phyloP scores from a whole-genome alignment of 2,888 invertebrate species.

The Hetaerina titia region DNA sequence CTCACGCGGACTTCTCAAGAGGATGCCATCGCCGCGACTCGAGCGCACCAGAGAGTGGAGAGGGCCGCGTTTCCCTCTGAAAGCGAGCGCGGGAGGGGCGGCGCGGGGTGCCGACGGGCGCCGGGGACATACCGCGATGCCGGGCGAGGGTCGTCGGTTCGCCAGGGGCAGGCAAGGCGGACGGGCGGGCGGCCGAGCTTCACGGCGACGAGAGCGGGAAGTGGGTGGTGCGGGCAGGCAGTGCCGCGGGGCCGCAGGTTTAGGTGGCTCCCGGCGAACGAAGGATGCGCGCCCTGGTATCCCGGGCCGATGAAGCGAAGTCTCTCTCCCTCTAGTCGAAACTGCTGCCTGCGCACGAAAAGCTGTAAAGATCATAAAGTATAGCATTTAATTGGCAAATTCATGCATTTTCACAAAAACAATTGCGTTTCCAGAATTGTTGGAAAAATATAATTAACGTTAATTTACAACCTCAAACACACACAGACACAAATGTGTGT shows the following conservation, averaged over 20 bases:
- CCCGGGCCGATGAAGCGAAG: too few relatives aligned
- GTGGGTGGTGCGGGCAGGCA: not conserved
- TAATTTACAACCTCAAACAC: too few relatives aligned
- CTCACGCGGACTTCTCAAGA: not conserved
- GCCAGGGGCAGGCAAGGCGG: not conserved
- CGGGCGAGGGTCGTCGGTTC: not conserved
- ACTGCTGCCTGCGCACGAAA: not conserved
- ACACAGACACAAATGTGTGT: too few relatives aligned
- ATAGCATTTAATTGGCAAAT: too few relatives aligned
- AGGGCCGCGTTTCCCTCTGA: conserved; percentile 44
- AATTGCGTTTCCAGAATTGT: too few relatives aligned
- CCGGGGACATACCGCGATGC: conserved; percentile 42
- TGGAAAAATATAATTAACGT: too few relatives aligned
- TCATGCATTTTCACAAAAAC: too few relatives aligned
- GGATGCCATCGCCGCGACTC: not conserved
- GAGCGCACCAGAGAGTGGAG: not conserved
- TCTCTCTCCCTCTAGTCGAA: not conserved
- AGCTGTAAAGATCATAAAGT: not conserved
- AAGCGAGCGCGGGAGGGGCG: conserved; percentile 20
- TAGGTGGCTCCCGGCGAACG: not conserved
- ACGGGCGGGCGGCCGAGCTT: not conserved
- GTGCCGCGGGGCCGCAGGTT: not conserved
- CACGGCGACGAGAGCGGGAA: not conserved
- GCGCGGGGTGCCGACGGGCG: not conserved
- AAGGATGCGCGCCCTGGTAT: too few relatives aligned